Conservation (phyloP, 2,797 vertebrate species). For the Staurois parvus region DNA sequence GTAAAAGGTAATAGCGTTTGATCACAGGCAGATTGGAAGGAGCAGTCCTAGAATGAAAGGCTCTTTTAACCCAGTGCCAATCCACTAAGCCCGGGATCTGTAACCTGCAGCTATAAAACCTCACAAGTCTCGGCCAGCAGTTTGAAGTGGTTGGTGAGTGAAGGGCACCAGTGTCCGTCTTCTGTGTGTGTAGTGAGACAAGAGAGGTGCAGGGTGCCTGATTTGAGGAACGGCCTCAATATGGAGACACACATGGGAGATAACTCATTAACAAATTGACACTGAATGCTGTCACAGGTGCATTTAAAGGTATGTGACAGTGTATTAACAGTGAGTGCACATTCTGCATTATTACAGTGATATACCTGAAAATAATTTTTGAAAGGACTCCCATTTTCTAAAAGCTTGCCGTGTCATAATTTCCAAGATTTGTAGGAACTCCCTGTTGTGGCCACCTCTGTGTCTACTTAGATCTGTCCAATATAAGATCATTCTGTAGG, state of each 20-base stretch:
- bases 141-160: slow-evolving; percentile 47
- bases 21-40: slow-evolving; percentile 45
- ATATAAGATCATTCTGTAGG: too few relatives aligned
- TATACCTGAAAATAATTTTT: too few relatives aligned
- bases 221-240: too few relatives aligned
- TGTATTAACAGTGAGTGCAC: too few relatives aligned
- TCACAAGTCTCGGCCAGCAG: slow-evolving; percentile 6
- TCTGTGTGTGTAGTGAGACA: not conserved
- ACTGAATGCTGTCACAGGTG: not conserved
- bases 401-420: too few relatives aligned
- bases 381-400: too few relatives aligned
- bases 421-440: too few relatives aligned
- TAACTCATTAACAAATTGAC: not conserved
- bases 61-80: slow-evolving; percentile 53
- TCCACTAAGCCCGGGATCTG: slow-evolving; percentile 42
- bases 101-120: slow-evolving; percentile 29
- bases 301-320: too few relatives aligned
- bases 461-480: too few relatives aligned
- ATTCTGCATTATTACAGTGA: too few relatives aligned
- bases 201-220: slow-evolving; percentile 6
- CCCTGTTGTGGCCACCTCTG: too few relatives aligned
- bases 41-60: slow-evolving; percentile 46
- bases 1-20: slow-evolving; percentile 48
- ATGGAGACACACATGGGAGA: not conserved
- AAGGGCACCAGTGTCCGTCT: slow-evolving; percentile 24